These are phyloP conservation scores for Alloscopus bannaensis DNA, from an alignment of 2,888 invertebrate species.

Conservation along the genomic window DNA sequence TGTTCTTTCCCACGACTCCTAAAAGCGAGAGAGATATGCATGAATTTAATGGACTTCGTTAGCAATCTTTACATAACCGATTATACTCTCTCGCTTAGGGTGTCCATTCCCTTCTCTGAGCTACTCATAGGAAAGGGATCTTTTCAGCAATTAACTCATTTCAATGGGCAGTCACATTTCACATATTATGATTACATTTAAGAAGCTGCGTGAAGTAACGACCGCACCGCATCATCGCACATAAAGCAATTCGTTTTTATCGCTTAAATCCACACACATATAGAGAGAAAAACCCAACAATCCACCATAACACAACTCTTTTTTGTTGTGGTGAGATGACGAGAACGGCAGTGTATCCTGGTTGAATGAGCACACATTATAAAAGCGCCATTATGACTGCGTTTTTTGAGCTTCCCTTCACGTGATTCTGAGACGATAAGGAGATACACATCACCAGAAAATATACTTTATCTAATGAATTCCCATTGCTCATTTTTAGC, in stretches of 20 bases:
- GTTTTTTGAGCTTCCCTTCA: too few relatives aligned
- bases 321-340: constrained; percentile 11
- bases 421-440: neutral
- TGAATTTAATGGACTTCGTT: constrained; percentile 7
- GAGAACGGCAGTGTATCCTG: neutral
- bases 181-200: constrained; percentile 52
- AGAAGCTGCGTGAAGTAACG: constrained; percentile 50
- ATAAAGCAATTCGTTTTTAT: constrained; percentile 37
- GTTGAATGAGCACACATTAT: neutral
- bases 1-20: constrained; percentile 20
- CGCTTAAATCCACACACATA: constrained; percentile 10
- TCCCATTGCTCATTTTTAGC: constrained; percentile 14
- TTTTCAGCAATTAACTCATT: constrained; percentile 55
- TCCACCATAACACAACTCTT: constrained; percentile 22
- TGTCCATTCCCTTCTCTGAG: neutral
- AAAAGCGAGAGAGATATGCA: neutral
- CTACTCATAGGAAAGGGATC: constrained; percentile 11
- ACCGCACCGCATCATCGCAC: constrained; percentile 41
- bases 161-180: constrained; percentile 58
- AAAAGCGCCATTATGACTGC: neutral
- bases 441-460: neutral
- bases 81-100: constrained; percentile 7
- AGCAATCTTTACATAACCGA: constrained; percentile 22
- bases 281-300: constrained; percentile 11
- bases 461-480: constrained; percentile 1